phyloP scores from a whole-genome alignment of 2,113 vertebrate species.

The Xerus inauris region DNA sequence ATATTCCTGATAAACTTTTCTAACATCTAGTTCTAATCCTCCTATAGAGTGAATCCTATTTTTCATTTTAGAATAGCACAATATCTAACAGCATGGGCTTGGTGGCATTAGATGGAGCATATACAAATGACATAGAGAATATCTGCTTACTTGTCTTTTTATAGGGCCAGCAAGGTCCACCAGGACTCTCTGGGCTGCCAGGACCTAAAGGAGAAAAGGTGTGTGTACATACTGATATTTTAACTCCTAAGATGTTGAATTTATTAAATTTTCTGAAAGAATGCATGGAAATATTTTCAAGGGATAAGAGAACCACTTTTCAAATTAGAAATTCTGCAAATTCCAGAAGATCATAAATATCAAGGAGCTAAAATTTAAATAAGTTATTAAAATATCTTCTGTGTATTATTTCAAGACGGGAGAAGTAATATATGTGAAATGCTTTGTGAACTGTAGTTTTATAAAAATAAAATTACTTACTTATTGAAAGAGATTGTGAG shows the following conservation, averaged over 20 bases:
- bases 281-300: constrained; percentile 39
- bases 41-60: not conserved
- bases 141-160: constrained; percentile 65
- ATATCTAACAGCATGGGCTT: not conserved
- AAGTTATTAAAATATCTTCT: constrained; percentile 37
- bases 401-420: not conserved
- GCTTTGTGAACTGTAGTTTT: not conserved
- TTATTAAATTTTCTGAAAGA: constrained; percentile 27
- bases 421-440: constrained; percentile 17
- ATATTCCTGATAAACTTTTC: constrained; percentile 30
- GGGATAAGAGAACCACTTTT: constrained; percentile 29
- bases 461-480: constrained; percentile 7
- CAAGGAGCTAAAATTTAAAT: constrained; percentile 23
- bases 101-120: not conserved
- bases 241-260: not conserved
- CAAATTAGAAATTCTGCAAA: not conserved
- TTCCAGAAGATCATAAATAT: constrained; percentile 2
- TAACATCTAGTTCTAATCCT: not conserved
- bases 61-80: constrained; percentile 14
- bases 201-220: constrained; percentile 99
- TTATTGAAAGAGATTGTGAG: not conserved
- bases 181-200: constrained; percentile 90
- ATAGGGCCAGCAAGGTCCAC: constrained; percentile 93
- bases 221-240: not conserved
- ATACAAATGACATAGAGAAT: not conserved